Evolutionary conservation across 2,888 invertebrate species (phyloP).

Genomic region (Ametastegia equiseti): DNA sequence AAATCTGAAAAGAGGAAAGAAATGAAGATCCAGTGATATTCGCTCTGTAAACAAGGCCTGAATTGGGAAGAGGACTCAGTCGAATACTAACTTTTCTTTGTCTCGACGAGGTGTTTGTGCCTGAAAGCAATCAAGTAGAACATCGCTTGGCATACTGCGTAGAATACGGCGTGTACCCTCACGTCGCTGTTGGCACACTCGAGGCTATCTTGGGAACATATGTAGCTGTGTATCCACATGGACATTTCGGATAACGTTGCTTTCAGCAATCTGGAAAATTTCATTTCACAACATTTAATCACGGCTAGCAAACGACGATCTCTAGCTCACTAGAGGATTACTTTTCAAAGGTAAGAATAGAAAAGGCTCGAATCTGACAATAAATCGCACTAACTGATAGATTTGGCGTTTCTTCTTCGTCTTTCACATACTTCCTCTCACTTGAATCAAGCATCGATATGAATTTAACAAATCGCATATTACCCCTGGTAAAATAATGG

Average conservation of each 20-base stretch:
- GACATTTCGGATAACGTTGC: conserved; percentile 84
- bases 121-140: conserved; percentile 96
- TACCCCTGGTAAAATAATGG: background rate
- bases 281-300: background rate
- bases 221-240: conserved; percentile 91
- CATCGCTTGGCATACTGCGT: conserved; percentile 93
- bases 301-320: background rate
- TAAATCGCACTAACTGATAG: background rate
- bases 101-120: conserved; percentile 88
- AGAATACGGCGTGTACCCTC: conserved; percentile 91
- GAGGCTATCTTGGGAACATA: conserved; percentile 81
- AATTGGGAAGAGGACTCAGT: background rate
- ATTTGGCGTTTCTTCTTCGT: background rate
- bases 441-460: background rate
- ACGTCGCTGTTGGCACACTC: conserved; percentile 79
- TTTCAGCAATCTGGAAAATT: conserved; percentile 80
- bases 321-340: background rate
- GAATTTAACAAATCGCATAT: background rate
- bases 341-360: background rate
- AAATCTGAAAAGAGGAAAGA: conserved; percentile 81
- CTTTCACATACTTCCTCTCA: background rate
- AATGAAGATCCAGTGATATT: no score
- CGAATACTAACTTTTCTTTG: conserved; percentile 85
- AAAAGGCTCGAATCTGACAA: background rate
- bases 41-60: no score